Evolutionary conservation across 2,113 vertebrate species (phyloP).

Genomic region (Phoenicopterus ruber): DNA sequence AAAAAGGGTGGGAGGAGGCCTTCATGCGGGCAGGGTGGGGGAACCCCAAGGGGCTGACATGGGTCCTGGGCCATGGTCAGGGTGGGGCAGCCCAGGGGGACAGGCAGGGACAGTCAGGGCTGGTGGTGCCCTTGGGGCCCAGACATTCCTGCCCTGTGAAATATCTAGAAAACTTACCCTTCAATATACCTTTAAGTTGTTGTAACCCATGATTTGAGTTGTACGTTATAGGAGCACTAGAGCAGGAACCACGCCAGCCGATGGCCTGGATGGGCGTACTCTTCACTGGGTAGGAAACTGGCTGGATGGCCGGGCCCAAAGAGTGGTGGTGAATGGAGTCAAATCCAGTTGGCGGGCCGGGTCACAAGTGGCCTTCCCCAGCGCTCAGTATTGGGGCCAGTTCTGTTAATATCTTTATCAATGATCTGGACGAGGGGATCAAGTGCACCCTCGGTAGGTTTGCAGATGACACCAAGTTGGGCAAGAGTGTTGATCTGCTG

Average conservation of each 20-base stretch:
- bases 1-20: fast-evolving
- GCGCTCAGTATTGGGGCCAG: no score
- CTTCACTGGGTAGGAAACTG: no score
- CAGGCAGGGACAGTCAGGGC: neutral
- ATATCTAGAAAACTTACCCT: neutral
- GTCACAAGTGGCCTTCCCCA: neutral
- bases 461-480: neutral
- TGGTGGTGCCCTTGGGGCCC: neutral
- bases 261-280: no score
- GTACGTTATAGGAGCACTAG: neutral
- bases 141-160: neutral
- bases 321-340: no score
- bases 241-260: neutral
- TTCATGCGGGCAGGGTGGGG: neutral
- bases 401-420: neutral
- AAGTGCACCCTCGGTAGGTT: neutral
- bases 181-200: neutral
- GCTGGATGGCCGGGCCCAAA: no score
- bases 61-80: neutral
- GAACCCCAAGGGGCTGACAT: neutral
- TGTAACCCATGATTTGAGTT: neutral
- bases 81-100: no score
- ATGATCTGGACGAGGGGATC: neutral
- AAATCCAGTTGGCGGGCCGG: neutral
- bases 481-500: neutral